Conservation (phyloP, 2,113 vertebrate genomes). For the Sciurus niger region DNA sequence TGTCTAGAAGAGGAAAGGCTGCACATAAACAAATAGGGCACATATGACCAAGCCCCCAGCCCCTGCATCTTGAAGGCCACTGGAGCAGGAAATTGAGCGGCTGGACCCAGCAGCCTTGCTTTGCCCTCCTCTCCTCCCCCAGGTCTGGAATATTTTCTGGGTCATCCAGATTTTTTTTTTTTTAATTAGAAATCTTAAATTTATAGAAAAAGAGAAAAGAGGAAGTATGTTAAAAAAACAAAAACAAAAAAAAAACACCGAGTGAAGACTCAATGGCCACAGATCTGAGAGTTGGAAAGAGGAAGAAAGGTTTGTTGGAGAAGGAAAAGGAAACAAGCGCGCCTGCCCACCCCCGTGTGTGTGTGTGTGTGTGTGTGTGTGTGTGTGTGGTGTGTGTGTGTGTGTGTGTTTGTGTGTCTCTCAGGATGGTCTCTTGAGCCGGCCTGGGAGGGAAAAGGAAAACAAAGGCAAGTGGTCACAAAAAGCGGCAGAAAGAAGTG, state of each 20-base stretch:
- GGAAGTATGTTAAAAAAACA: background rate
- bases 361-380: background rate
- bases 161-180: background rate
- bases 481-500: slow-evolving; percentile 66
- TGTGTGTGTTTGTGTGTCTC: background rate
- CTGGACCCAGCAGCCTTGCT: background rate
- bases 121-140: background rate
- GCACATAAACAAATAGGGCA: slow-evolving; percentile 51
- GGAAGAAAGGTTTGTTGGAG: slow-evolving; percentile 33
- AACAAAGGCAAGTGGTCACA: slow-evolving; percentile 78
- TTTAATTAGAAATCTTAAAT: slow-evolving; percentile 57
- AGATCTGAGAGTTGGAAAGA: slow-evolving; percentile 32
- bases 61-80: slow-evolving; percentile 52
- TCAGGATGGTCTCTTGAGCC: slow-evolving; percentile 1
- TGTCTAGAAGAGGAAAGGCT: background rate
- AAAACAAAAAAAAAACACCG: too few relatives aligned
- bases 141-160: slow-evolving; percentile 30
- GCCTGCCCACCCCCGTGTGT: background rate
- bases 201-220: slow-evolving; percentile 64
- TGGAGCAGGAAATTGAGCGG: slow-evolving; percentile 49
- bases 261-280: slow-evolving; percentile 18
- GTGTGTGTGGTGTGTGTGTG: background rate
- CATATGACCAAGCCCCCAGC: slow-evolving; percentile 59
- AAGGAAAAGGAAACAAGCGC: background rate
- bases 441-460: slow-evolving; percentile 65